Evolutionary conservation across 2,113 vertebrate genomes (phyloP).

Genomic region (Elaphurus davidianus): DNA sequence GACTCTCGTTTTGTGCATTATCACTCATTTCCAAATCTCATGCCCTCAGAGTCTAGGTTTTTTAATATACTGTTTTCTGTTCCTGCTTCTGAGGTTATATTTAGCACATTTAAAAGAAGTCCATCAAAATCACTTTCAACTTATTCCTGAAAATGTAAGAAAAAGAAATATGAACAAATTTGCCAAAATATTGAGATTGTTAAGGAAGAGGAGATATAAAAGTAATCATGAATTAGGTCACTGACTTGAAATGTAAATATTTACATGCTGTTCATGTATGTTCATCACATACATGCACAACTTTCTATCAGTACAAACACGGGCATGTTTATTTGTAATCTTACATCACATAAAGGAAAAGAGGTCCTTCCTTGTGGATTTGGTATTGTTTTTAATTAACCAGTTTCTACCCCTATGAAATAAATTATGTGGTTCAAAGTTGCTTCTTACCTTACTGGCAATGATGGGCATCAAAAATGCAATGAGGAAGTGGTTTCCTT

Average conservation of each 20-base stretch:
- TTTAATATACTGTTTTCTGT: not conserved
- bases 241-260: conserved; percentile 7
- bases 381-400: not conserved
- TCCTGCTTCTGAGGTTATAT: not conserved
- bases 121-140: conserved; percentile 5
- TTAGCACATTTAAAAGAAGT: not conserved
- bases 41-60: not conserved
- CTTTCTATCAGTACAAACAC: not conserved
- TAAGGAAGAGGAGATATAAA: not conserved
- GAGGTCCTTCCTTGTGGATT: not conserved
- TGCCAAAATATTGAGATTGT: conserved; percentile 68
- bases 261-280: not conserved
- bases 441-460: not conserved
- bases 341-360: not conserved
- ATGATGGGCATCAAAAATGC: not conserved
- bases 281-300: not conserved
- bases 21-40: not conserved
- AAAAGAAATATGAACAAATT: conserved; percentile 75
- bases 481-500: conserved; percentile 52
- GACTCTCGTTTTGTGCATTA: not conserved
- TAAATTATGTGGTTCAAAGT: conserved; percentile 20
- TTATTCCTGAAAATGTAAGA: not conserved
- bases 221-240: not conserved
- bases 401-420: conserved; percentile 3
- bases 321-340: not conserved